A percentile compares a stretch with the other conserved stretches of the same genome.
These are phyloP conservation scores for Tokudaia tokunoshimensis DNA, from an alignment of 2,797 vertebrate species.

Conservation along the genomic window DNA sequence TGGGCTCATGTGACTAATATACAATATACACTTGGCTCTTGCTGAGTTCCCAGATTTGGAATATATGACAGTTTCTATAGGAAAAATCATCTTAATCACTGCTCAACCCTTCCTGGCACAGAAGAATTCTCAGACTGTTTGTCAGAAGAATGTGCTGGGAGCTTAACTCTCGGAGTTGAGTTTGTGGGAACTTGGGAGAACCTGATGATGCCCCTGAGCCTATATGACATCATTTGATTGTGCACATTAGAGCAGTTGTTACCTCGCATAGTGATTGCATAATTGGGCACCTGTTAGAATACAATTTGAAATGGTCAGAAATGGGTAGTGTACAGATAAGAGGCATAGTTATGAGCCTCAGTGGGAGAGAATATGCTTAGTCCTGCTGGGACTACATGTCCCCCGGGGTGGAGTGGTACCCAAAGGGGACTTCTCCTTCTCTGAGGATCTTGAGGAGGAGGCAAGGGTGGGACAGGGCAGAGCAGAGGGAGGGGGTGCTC, in stretches of 20 bases:
- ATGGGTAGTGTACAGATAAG: neutral
- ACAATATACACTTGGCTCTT: neutral
- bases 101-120: neutral
- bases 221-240: conserved; percentile 44
- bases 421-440: neutral
- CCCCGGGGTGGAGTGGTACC: neutral
- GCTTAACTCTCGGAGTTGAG: neutral
- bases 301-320: conserved; percentile 36
- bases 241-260: neutral
- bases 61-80: neutral
- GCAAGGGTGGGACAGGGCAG: neutral
- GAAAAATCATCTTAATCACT: neutral
- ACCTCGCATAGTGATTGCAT: neutral
- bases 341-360: neutral
- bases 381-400: neutral
- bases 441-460: neutral
- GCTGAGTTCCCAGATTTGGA: neutral
- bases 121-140: neutral
- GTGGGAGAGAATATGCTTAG: neutral
- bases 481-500: neutral
- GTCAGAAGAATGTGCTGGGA: neutral
- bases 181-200: neutral
- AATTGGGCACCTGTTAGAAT: conserved; percentile 40
- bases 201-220: neutral
- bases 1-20: neutral